These are phyloP conservation scores for Etheostoma cragini DNA, from an alignment of 2,113 vertebrate species.

Conservation along the genomic window DNA sequence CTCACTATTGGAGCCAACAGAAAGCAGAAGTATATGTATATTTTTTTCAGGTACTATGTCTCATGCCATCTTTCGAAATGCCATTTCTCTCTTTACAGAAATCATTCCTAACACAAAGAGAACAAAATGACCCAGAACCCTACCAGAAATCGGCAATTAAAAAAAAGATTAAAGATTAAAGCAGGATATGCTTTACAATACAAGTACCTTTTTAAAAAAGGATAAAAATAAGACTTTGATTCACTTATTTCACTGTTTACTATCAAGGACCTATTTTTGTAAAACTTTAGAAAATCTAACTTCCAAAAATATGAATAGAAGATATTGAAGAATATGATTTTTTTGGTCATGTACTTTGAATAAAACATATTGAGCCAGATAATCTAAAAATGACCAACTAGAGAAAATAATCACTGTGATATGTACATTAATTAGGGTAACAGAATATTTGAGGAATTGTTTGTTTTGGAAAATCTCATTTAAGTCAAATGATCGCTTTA, in stretches of 20 bases:
- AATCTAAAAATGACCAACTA: neutral
- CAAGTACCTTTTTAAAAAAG: too few relatives aligned
- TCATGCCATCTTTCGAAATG: slow-evolving; percentile 46
- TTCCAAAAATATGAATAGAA: neutral
- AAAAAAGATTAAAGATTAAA: too few relatives aligned
- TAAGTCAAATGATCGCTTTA: neutral
- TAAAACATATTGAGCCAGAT: neutral
- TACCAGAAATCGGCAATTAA: too few relatives aligned
- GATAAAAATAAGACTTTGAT: too few relatives aligned
- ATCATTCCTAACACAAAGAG: slow-evolving; percentile 21
- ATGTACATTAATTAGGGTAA: neutral
- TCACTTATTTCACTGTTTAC: neutral
- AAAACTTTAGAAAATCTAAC: neutral
- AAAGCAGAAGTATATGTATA: slow-evolving; percentile 35
- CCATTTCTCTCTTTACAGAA: slow-evolving; percentile 49
- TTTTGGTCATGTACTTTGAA: neutral
- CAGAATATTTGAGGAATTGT: neutral
- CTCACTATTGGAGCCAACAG: slow-evolving; percentile 52
- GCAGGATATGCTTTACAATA: too few relatives aligned
- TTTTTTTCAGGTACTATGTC: slow-evolving; percentile 28
- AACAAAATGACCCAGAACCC: too few relatives aligned
- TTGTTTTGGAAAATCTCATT: neutral
- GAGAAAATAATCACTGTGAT: neutral
- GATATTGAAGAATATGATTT: too few relatives aligned
- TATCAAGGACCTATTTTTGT: neutral